Conservation (phyloP, 2,797 vertebrate genomes). For the Myotis vivesi region DNA sequence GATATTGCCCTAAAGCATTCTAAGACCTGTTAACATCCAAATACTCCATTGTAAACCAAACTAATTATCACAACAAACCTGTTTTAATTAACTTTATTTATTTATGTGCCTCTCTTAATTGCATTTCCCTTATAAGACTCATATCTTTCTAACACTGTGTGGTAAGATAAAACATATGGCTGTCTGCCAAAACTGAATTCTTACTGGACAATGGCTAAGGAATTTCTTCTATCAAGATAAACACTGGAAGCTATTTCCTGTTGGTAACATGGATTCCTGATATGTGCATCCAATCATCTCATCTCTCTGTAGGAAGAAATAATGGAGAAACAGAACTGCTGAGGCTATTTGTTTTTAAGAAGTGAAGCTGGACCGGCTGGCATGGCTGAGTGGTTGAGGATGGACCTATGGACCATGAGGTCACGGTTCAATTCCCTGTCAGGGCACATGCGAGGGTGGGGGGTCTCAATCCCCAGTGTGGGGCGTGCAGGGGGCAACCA, state of each 20-base stretch:
- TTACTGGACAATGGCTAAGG: not conserved
- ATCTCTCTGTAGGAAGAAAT: not conserved
- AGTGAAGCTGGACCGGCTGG: not conserved
- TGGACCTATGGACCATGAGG: not conserved
- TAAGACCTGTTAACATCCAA: slow-evolving; percentile 68
- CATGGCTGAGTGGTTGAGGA: not conserved
- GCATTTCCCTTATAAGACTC: slow-evolving; percentile 35
- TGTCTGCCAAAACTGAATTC: slow-evolving; percentile 37
- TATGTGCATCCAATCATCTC: not conserved
- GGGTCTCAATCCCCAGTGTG: not conserved
- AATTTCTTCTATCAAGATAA: slow-evolving; percentile 1
- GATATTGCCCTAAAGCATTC: slow-evolving; percentile 61
- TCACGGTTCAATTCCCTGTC: too few relatives aligned
- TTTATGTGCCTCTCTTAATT: slow-evolving; percentile 69
- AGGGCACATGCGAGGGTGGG: too few relatives aligned
- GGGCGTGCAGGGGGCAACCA: not conserved
- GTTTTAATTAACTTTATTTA: slow-evolving; percentile 78
- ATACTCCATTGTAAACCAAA: slow-evolving; percentile 75
- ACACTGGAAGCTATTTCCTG: not conserved
- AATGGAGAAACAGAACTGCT: not conserved
- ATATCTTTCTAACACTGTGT: slow-evolving; percentile 11
- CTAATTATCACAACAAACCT: slow-evolving; percentile 75
- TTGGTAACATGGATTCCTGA: not conserved
- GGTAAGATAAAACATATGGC: slow-evolving; percentile 52
- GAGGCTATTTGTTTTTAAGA: not conserved